phyloP scores from a whole-genome alignment of 2,888 invertebrate species.

The Lithophane semibrunnea region DNA sequence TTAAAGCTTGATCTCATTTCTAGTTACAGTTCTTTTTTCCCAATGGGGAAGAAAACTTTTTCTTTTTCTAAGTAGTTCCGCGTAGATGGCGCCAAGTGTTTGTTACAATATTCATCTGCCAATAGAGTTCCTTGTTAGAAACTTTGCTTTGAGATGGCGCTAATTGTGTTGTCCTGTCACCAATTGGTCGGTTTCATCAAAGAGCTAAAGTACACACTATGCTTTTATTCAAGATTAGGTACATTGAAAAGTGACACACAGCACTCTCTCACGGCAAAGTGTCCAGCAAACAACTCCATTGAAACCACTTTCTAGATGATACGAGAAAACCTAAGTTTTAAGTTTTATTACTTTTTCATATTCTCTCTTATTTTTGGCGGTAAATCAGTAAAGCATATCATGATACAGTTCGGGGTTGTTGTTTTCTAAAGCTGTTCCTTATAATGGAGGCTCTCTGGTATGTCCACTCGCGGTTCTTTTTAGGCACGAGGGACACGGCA shows the following conservation, averaged over 20 bases:
- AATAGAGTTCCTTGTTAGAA: background rate
- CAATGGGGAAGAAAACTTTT: background rate
- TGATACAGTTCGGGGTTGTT: slow-evolving; percentile 12
- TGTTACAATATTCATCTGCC: too few species aligned
- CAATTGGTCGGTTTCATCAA: background rate
- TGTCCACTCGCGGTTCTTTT: slow-evolving; percentile 79
- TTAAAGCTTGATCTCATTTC: background rate
- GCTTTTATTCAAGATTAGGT: background rate
- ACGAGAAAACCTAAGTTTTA: background rate
- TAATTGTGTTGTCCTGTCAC: background rate
- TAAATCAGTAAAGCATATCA: slow-evolving; percentile 10
- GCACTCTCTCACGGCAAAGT: background rate
- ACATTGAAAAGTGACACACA: too few species aligned
- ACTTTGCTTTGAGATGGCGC: background rate
- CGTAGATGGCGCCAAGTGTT: background rate
- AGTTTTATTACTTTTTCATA: slow-evolving; percentile 1
- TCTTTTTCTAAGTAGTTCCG: background rate
- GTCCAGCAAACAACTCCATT: background rate
- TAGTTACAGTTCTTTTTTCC: background rate
- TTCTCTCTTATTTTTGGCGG: background rate
- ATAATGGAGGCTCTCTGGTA: slow-evolving; percentile 68
- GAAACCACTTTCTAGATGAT: background rate
- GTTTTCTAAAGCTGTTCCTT: slow-evolving; percentile 73
- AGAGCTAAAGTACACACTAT: background rate
- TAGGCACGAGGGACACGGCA: slow-evolving; percentile 68